Base-by-base conservation (phyloP, 2,113 vertebrate genomes). In the Sarotherodon lohbergeri region DNA sequence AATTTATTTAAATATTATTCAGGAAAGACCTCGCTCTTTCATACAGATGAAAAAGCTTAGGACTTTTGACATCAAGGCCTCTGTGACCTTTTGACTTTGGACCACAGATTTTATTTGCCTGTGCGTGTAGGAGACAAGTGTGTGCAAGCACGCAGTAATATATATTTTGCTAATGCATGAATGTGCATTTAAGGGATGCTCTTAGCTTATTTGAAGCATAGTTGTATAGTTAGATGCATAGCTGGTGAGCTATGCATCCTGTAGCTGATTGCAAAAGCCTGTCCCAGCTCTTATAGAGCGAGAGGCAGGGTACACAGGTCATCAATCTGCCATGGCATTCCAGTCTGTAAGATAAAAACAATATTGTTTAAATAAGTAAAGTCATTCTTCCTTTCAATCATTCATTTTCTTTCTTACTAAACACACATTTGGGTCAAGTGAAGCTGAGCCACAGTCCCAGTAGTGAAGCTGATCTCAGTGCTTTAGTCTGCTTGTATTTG, bases 1-100 rank as follows among this genome's bases (percentile, higher is more conserved):
- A 85, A 92, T 94, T 88, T 91, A 92, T 93, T 93, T 48, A 90
- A 89, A 93, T 93, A 14, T 5, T 43, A 92, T 92, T 90, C 80
- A 41, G 43, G 85, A 5, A 36, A 9, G 32, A 50, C 56, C 55
- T 78, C 1, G 3, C 71, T 61, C 54, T 27, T 52, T 71, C 46
- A 91, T 85, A 93, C 80, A 56, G 84, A 94, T 91, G 90, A 90
- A 92, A 86, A 5, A 1, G n/a, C 29, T 81, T 80, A 63, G 59
- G 63, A 59, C 57, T 81, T 91, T 59, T 87, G 91, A 91, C 87
- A 80, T 48, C 5, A 32, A 83, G 85, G 71, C 88, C 83, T 87
- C 52, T 24, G 34, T 68, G 90, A 90, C 88, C 87, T 87, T 88
- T 76, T 79, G 29, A 88, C 54, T 84, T 61, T 83, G 34, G 22